These are phyloP conservation scores for Albula glossodonta DNA, from an alignment of 2,113 vertebrate species.

Conservation along the genomic window DNA sequence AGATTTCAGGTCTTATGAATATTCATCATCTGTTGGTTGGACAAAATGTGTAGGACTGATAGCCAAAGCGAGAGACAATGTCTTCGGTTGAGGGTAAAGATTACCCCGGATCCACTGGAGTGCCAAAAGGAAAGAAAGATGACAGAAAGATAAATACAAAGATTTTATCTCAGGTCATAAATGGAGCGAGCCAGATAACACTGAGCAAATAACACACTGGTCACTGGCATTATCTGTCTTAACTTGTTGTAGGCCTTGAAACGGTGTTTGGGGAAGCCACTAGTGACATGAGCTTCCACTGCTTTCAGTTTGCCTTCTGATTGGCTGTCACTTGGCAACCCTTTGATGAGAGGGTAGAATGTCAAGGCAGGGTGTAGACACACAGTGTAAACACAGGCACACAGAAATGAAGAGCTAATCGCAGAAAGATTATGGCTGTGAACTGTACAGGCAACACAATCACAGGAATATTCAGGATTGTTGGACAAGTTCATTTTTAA, in stretches of 20 bases:
- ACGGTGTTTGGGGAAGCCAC: slow-evolving; percentile 42
- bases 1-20: neutral
- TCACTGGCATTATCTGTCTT: slow-evolving; percentile 33
- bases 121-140: neutral
- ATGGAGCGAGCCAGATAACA: neutral
- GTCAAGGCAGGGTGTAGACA: slow-evolving; percentile 54
- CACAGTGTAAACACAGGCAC: slow-evolving; percentile 32
- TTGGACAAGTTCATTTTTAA: too few relatives aligned
- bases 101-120: slow-evolving; percentile 11
- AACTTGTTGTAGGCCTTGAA: slow-evolving; percentile 33
- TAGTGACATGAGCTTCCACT: slow-evolving; percentile 40
- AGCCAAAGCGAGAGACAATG: slow-evolving; percentile 20
- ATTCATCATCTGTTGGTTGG: neutral
- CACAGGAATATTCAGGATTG: too few relatives aligned
- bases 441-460: neutral
- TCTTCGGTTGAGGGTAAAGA: slow-evolving; percentile 25
- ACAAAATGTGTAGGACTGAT: neutral
- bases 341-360: slow-evolving; percentile 36
- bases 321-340: slow-evolving; percentile 48
- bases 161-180: neutral
- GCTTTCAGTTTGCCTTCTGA: slow-evolving; percentile 41
- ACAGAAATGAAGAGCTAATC: neutral
- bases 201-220: neutral
- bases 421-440: neutral
- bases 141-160: slow-evolving; percentile 17